Conservation (phyloP, 2,888 invertebrate species). For the Alitta virens region DNA sequence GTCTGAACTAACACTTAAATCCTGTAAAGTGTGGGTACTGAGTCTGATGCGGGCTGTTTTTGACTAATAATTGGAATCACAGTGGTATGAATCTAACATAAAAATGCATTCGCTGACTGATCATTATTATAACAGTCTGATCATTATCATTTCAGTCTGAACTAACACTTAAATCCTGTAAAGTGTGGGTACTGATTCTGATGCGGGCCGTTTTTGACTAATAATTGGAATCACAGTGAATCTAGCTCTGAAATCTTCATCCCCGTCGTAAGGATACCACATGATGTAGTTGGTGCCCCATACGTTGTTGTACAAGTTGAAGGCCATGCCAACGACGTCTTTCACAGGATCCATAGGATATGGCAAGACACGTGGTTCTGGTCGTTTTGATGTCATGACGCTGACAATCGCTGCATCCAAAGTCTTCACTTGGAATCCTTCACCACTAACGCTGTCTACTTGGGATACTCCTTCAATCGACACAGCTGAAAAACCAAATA, state of each 20-base stretch:
- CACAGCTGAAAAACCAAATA: slow-evolving; percentile 33
- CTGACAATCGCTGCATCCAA: slow-evolving; percentile 40
- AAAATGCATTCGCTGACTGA: no score
- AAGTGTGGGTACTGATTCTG: no score
- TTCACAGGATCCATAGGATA: slow-evolving; percentile 41
- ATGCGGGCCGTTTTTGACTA: background rate
- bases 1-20: no score
- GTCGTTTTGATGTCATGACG: slow-evolving; percentile 29
- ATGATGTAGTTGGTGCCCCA: slow-evolving; percentile 53
- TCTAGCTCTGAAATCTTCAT: slow-evolving; percentile 38
- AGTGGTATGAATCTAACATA: no score
- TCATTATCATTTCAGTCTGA: no score
- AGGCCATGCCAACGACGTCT: slow-evolving; percentile 39
- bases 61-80: slow-evolving; percentile 19
- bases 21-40: no score
- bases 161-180: no score
- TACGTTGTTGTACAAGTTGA: slow-evolving; percentile 50
- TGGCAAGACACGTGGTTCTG: slow-evolving; percentile 39
- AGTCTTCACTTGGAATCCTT: slow-evolving; percentile 20
- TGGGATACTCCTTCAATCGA: slow-evolving; percentile 37
- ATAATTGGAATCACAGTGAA: slow-evolving; percentile 30
- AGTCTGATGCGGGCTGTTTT: background rate
- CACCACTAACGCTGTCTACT: slow-evolving; percentile 4
- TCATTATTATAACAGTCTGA: no score
- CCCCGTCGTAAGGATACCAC: slow-evolving; percentile 46